phyloP scores from a whole-genome alignment of 2,888 invertebrate species.

The Crossocerus cetratus region DNA sequence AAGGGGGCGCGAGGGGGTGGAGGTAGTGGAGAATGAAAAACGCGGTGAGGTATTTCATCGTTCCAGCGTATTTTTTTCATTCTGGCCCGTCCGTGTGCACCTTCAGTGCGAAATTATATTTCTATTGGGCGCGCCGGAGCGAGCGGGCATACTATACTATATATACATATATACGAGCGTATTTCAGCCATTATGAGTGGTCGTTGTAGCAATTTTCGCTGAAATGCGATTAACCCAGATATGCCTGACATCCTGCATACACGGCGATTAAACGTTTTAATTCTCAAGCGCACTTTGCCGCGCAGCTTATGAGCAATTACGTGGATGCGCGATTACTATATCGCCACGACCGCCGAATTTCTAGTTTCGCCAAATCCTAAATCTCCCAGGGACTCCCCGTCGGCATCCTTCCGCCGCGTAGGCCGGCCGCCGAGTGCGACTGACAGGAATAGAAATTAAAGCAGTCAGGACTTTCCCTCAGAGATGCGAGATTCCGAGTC shows the following conservation, averaged over 20 bases:
- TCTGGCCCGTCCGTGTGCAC: conserved; percentile 20
- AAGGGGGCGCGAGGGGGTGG: conserved; percentile 34
- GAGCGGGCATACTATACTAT: background rate
- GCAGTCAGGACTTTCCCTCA: no score
- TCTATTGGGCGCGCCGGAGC: conserved; percentile 51
- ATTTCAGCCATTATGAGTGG: conserved; percentile 62
- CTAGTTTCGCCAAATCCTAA: no score
- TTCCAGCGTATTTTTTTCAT: conserved; percentile 33
- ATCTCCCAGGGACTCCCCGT: no score
- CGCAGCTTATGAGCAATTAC: no score
- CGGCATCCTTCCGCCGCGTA: no score
- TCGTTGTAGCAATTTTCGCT: conserved; percentile 58
- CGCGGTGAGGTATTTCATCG: conserved; percentile 47
- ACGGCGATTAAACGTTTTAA: conserved; percentile 48
- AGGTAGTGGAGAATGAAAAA: conserved; percentile 32
- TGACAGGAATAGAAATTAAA: no score
- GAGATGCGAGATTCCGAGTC: no score
- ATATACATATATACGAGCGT: conserved; percentile 39
- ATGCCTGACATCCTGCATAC: conserved; percentile 42
- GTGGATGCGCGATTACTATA: no score
- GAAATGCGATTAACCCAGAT: conserved; percentile 60
- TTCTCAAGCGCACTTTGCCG: conserved; percentile 41
- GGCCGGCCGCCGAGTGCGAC: no score
- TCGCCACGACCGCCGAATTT: no score
- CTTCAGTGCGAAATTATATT: conserved; percentile 60